Evolutionary conservation across 2,888 invertebrate species (phyloP), one percentile per base, ranked within the genome.

Genomic region (Cynaeus angustus): DNA sequence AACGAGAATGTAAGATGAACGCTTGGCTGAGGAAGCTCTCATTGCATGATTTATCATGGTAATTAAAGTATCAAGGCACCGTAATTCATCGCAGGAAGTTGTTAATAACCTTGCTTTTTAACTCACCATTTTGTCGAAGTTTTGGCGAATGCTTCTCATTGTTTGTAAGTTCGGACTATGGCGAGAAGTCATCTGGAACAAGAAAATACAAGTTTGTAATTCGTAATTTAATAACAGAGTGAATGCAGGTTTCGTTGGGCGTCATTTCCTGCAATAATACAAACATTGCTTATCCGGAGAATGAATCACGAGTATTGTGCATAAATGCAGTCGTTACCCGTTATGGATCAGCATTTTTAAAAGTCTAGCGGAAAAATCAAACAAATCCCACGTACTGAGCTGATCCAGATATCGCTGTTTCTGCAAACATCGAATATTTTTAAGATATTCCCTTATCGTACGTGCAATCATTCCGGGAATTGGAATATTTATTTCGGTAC

Each of bases 11-110:
- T 50, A 53, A 53, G 64, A 64, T 37, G 48, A 1, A 13, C 21
- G 46, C 52, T 26, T 2, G 12, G 28, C 37, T 13, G 38, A 61
- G 61, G 64, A 53, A 64, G 64, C 38, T 12, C 30, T 64, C 62
- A 43, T 33, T 53, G 64, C 43, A 12, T 64, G 64, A 52, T 53
- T 52, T 64, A 66, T 66, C 16, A 66, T 16, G 37, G 16, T 66
- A 66, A 66, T 66, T 66, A 66, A 66, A 66, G 55, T 66, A 56
- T 66, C 43, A 66, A 66, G 66, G 52, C 53, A 53, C 12, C 33
- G 62, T 62, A 62, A 62, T 64, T 53, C 64, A 64, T 52, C 43
- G 65, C 66, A 66, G 66, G 66, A 66, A 55, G 41, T 21, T 9
- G 43, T 56, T 56, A 55, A 66, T 66, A 45, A 66, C 46, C 52